These are phyloP conservation scores for Eufriesea mexicana DNA, from an alignment of 1,140 invertebrate species.

Conservation along the genomic window DNA sequence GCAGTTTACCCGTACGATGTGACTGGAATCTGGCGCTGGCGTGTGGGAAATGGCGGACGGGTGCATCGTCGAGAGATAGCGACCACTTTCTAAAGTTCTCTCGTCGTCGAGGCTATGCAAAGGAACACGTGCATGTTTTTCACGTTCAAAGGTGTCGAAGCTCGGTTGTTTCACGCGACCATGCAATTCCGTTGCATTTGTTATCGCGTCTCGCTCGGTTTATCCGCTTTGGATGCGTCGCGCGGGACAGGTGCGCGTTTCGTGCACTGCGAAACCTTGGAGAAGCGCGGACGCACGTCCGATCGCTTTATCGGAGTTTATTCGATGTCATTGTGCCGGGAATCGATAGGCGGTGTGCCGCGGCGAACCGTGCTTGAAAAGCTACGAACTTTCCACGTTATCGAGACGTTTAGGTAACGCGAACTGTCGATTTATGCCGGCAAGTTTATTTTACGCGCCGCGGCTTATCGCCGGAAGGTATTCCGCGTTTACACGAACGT, in stretches of 20 bases:
- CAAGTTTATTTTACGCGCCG: background rate
- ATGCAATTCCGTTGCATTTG: conserved; percentile 55
- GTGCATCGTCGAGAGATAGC: background rate
- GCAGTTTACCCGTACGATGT: background rate
- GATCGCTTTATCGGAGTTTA: conserved; percentile 24
- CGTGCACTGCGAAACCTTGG: conserved; percentile 12
- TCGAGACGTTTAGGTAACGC: no score
- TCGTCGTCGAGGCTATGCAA: background rate
- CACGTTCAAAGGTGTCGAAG: background rate
- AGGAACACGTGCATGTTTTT: conserved; percentile 4
- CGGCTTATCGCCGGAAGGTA: no score
- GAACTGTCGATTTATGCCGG: background rate
- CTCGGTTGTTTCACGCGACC: background rate
- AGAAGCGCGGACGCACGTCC: conserved; percentile 11
- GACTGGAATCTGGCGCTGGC: no score
- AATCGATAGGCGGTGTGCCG: background rate
- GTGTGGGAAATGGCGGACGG: background rate
- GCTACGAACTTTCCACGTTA: background rate
- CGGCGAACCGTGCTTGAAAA: background rate
- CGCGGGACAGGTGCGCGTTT: conserved; percentile 34
- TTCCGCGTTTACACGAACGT: background rate
- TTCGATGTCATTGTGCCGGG: background rate
- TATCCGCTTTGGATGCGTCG: conserved; percentile 45
- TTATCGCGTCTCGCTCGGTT: conserved; percentile 27
- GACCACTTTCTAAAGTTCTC: conserved; percentile 2